A percentile compares a stretch with the other conserved stretches of the same genome.
Conservation (phyloP, 2,797 vertebrate genomes). For the Neostethus bicornis region DNA sequence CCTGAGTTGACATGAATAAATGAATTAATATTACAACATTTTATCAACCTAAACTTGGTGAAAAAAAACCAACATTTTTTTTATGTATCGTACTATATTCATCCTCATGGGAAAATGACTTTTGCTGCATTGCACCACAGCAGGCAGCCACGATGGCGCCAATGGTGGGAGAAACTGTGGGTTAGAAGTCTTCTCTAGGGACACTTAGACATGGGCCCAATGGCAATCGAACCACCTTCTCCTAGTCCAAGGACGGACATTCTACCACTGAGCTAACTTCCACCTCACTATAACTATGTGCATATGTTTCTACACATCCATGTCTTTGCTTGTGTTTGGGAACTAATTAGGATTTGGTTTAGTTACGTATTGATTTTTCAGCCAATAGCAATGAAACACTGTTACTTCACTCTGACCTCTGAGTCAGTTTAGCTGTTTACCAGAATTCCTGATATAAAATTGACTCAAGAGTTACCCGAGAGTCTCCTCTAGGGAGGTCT, state of each 20-base stretch:
- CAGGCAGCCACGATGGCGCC: too few relatives aligned
- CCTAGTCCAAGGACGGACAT: too few relatives aligned
- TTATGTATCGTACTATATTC: too few relatives aligned
- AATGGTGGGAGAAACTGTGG: too few relatives aligned
- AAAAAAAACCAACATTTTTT: too few relatives aligned
- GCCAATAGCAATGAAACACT: slow-evolving; percentile 70
- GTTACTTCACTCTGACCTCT: slow-evolving; percentile 32
- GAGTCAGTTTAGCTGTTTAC: slow-evolving; percentile 49
- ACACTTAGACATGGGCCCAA: too few relatives aligned
- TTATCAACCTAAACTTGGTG: slow-evolving; percentile 40
- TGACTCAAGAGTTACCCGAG: slow-evolving; percentile 41
- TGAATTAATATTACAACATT: slow-evolving; percentile 56
- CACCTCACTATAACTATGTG: slow-evolving; percentile 33
- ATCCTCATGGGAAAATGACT: too few relatives aligned
- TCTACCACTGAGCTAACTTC: too few relatives aligned
- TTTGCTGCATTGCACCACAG: too few relatives aligned
- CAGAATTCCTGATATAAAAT: slow-evolving; percentile 54
- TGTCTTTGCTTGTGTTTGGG: slow-evolving; percentile 50
- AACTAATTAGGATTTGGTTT: slow-evolving; percentile 65
- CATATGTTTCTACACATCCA: slow-evolving; percentile 37
- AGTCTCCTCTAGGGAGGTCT: slow-evolving; percentile 20
- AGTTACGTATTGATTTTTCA: slow-evolving; percentile 70
- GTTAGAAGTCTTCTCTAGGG: too few relatives aligned
- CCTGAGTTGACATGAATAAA: slow-evolving; percentile 48
- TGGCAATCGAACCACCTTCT: too few relatives aligned